Conservation (phyloP, 2,888 invertebrate genomes). For the Acleris laterana region DNA sequence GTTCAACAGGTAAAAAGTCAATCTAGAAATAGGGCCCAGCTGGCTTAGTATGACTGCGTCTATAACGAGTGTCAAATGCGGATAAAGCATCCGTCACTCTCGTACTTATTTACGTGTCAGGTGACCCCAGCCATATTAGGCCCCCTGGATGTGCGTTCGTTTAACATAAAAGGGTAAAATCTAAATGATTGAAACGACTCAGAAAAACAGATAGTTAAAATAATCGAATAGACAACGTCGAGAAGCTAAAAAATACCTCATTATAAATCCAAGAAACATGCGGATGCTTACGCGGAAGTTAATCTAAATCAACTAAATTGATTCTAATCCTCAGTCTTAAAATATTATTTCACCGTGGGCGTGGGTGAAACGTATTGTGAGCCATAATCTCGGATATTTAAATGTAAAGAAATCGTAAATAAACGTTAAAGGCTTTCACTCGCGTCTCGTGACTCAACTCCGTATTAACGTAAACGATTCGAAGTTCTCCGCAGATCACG, state of each 20-base stretch:
- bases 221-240: too few relatives aligned
- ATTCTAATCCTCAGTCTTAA: constrained; percentile 47
- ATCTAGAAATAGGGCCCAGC: too few relatives aligned
- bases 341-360: constrained; percentile 47
- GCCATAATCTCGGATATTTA: constrained; percentile 59
- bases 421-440: constrained; percentile 69
- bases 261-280: constrained; percentile 41
- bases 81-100: too few relatives aligned
- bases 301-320: constrained; percentile 48
- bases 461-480: constrained; percentile 61
- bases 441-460: constrained; percentile 60
- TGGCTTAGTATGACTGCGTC: too few relatives aligned
- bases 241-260: neutral
- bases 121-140: too few relatives aligned
- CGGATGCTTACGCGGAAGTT: constrained; percentile 46
- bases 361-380: constrained; percentile 48
- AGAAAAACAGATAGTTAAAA: too few relatives aligned
- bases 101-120: too few relatives aligned
- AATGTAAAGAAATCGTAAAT: constrained; percentile 59
- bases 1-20: too few relatives aligned
- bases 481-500: constrained; percentile 46
- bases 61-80: too few relatives aligned
- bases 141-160: too few relatives aligned
- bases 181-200: too few relatives aligned
- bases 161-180: too few relatives aligned